These are phyloP conservation scores for Lycophotia porphyrea DNA, from an alignment of 2,888 invertebrate genomes.

Conservation along the genomic window DNA sequence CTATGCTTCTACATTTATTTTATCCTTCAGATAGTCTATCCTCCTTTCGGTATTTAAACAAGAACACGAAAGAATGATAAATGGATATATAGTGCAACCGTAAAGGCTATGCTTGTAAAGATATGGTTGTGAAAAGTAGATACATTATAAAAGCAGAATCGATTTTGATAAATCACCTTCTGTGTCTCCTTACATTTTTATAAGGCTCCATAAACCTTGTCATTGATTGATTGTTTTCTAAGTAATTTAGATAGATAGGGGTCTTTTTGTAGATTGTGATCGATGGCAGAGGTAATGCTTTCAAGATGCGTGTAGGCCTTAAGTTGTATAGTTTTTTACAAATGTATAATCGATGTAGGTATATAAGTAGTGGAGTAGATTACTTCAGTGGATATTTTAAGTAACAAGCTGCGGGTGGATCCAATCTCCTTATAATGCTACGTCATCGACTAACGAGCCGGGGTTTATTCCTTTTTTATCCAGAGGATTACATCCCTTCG, in stretches of 20 bases:
- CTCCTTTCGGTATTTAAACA: neutral
- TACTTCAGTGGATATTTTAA: constrained; percentile 55
- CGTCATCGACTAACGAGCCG: constrained; percentile 72
- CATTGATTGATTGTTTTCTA: constrained; percentile 58
- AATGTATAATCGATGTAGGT: constrained; percentile 13
- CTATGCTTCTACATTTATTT: neutral
- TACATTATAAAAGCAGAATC: constrained; percentile 34
- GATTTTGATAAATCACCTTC: constrained; percentile 31
- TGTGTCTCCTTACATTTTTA: constrained; percentile 45
- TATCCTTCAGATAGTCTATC: neutral
- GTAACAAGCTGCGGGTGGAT: constrained; percentile 65
- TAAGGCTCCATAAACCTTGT: constrained; percentile 57
- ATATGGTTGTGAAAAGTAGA: constrained; percentile 6
- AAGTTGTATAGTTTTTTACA: constrained; percentile 14
- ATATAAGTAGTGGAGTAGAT: constrained; percentile 41
- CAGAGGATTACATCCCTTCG: constrained; percentile 50
- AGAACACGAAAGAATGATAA: neutral
- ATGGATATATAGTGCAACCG: neutral
- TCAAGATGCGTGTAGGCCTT: constrained; percentile 29
- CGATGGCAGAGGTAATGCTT: constrained; percentile 40
- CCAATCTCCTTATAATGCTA: constrained; percentile 66
- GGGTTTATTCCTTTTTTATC: constrained; percentile 65
- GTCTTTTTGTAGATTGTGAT: constrained; percentile 52
- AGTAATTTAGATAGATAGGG: constrained; percentile 57
- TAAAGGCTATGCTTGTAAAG: neutral